Evolutionary conservation across 37 sponge, comb jelly and placozoan species (phyloP).

Genomic region (Hormiphora californensis): DNA sequence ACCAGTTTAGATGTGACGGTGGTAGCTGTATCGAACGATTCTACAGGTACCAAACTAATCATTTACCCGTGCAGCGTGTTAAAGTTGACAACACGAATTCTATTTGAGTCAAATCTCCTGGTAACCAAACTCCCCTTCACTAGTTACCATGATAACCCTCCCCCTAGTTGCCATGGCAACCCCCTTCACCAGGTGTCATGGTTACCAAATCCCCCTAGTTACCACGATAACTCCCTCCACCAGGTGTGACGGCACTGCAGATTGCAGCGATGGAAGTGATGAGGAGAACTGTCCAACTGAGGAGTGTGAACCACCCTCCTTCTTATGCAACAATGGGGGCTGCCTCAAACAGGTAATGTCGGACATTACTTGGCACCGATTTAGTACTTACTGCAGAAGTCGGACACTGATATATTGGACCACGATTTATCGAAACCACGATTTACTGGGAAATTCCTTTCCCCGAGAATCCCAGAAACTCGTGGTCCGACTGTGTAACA

Average conservation of each 20-base stretch:
- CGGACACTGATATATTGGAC: not conserved
- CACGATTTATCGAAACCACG: not conserved
- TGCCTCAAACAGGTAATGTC: not conserved
- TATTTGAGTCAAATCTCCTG: no score
- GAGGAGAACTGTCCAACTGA: conserved; percentile 30
- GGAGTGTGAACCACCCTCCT: not conserved
- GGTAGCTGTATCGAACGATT: not conserved
- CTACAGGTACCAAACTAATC: no score
- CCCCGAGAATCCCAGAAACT: not conserved
- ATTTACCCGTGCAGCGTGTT: no score
- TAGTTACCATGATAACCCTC: no score
- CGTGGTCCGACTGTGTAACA: no score
- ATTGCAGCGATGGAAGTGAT: not conserved
- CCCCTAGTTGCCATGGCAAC: no score
- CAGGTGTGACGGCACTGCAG: conserved; percentile 35
- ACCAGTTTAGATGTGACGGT: not conserved
- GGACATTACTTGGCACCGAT: not conserved
- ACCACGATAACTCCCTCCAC: no score
- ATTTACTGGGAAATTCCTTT: not conserved
- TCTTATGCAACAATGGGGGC: not conserved
- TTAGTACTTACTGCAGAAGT: not conserved
- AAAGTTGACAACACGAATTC: no score
- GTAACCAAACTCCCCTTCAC: no score
- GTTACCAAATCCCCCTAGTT: no score
- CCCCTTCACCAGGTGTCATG: no score